A percentile compares a stretch with the other conserved stretches of the same genome.
Conservation (phyloP, 30 jellyfish, hydroid and myxozoan species). For the Calvadosia cruxmelitensis region DNA sequence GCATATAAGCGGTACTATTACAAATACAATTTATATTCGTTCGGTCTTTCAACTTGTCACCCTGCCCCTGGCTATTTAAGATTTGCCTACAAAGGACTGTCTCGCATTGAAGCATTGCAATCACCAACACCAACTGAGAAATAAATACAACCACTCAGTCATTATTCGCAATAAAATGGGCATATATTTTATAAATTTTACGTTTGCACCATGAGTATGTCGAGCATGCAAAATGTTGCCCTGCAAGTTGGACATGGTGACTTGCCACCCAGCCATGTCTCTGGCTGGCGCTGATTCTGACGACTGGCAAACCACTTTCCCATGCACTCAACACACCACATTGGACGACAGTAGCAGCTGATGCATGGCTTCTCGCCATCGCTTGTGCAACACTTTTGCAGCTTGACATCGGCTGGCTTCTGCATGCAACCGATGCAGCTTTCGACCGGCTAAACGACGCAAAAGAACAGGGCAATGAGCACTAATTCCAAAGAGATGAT, state of each 20-base stretch:
- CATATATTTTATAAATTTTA: too few species aligned
- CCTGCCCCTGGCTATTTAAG: too few species aligned
- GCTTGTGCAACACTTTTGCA: slow-evolving; percentile 44
- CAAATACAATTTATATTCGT: too few species aligned
- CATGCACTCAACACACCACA: slow-evolving; percentile 97
- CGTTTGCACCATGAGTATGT: slow-evolving; percentile 25
- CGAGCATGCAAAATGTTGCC: slow-evolving; percentile 80
- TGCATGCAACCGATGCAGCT: slow-evolving; percentile 89
- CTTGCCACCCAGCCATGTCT: slow-evolving; percentile 64
- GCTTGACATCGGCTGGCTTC: slow-evolving; percentile 50
- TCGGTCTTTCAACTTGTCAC: too few species aligned
- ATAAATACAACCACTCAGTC: too few species aligned
- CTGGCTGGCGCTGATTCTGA: slow-evolving; percentile 58
- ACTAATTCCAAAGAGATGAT: not conserved
- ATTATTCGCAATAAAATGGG: too few species aligned
- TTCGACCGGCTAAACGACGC: slow-evolving; percentile 39
- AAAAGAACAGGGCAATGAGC: not conserved
- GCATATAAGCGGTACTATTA: too few species aligned
- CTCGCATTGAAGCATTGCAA: too few species aligned
- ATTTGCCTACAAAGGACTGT: too few species aligned
- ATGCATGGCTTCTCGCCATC: slow-evolving; percentile 36
- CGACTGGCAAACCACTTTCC: slow-evolving; percentile 94
- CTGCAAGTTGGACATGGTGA: slow-evolving; percentile 98
- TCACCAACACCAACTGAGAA: too few species aligned
- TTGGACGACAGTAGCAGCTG: slow-evolving; percentile 74